These are phyloP conservation scores for Epinotia ramella DNA, from an alignment of 2,888 invertebrate species.

Conservation along the genomic window DNA sequence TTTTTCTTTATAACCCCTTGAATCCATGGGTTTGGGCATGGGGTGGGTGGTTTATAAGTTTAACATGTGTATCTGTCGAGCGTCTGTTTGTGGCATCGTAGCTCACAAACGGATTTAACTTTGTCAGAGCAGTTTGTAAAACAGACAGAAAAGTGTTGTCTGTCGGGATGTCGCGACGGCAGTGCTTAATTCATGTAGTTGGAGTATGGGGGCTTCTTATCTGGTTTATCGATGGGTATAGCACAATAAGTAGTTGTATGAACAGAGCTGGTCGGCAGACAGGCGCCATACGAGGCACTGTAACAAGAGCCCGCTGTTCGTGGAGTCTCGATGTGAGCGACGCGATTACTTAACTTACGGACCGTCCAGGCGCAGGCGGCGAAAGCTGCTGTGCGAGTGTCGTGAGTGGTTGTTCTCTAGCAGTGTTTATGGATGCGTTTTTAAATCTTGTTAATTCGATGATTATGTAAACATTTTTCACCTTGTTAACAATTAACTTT, in stretches of 20 bases:
- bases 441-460: background rate
- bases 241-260: conserved; percentile 17
- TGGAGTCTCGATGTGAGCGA: conserved; percentile 62
- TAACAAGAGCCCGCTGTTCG: conserved; percentile 76
- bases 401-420: background rate
- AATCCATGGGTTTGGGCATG: no score
- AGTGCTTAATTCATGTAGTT: background rate
- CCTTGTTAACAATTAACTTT: no score
- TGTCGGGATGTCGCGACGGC: no score
- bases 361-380: conserved; percentile 2
- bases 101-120: no score
- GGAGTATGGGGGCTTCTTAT: background rate
- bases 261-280: conserved; percentile 32
- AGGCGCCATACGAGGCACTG: conserved; percentile 50
- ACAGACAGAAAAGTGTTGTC: no score
- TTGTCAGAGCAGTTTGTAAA: no score
- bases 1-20: background rate
- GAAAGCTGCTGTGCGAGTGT: conserved; percentile 2
- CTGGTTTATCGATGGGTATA: conserved; percentile 13
- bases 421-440: background rate
- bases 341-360: conserved; percentile 60
- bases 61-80: no score
- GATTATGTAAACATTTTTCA: no score
- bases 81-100: no score
- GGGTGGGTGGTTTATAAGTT: no score